Base-by-base conservation (phyloP, 2,113 vertebrate species). In the Erpornis zantholeuca region DNA sequence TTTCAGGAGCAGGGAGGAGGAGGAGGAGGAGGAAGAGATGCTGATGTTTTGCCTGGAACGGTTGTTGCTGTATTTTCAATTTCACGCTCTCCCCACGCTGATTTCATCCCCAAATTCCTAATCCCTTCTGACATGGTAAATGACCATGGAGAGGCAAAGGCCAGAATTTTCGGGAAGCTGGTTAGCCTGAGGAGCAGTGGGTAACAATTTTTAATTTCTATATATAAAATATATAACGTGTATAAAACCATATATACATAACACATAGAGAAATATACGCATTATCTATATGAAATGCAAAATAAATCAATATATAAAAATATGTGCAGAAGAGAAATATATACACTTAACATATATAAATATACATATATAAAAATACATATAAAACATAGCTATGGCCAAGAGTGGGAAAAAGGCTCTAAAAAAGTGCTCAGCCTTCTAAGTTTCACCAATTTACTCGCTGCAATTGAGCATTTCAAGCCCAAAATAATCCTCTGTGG, bases 71-170 rank as follows among this genome's bases (percentile, higher is more conserved):
- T 22, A 45, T 79, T 89, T 94, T 57, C 61, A 33, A 70, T 95
- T 92, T 95, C 84, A 76, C 23, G 61, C 87, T 91, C 50, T 85
- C 66, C 42, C 3, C 2, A 40, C 0, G 1, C 82, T 3, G 15
- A 44, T 92, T 91, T 82, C 3, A n/a, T 88, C 68, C 63, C 63
- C 66, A 18, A 45, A 83, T 49, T 92, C 77, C 80, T 92, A 44
- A 96, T 92, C 52, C 64, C 44, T 82, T 92, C 70, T 66, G 92
- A 86, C 64, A 18, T 22, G 65, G 82, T 69, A 83, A 94, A 95
- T 81, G 64, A 83, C 71, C n/a, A 5, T 71, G 76, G 56, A 75
- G 80, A 90, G 71, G 60, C 29, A 70, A 88, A 83, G 63, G 28
- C 12, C 0, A 1, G 57, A 60, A 61, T 78, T 65, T 91, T 91